A percentile compares a stretch with the other conserved stretches of the same genome.
phyloP scores from a whole-genome alignment of 2,113 vertebrate species.

The Chlorocebus sabaeus region DNA sequence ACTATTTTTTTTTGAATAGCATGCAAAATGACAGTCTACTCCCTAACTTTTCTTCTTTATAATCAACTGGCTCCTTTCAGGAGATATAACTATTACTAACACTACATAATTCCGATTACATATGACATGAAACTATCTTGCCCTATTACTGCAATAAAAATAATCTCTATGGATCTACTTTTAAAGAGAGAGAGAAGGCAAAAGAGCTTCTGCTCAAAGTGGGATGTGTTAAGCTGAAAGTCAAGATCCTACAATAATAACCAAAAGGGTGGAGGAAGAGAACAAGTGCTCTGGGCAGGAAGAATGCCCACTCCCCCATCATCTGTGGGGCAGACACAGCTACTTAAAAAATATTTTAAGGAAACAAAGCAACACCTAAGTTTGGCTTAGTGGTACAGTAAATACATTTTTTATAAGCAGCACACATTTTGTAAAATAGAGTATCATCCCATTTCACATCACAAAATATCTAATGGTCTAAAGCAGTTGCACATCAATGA shows the following conservation, averaged over 20 bases:
- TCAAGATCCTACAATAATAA: background rate
- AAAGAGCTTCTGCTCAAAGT: background rate
- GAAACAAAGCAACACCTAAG: constrained; percentile 2
- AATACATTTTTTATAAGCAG: constrained; percentile 40
- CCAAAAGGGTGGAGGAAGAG: background rate
- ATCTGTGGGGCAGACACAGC: accelerated
- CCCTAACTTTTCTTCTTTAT: constrained; percentile 41
- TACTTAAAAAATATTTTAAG: background rate
- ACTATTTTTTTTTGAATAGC: background rate
- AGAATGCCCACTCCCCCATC: background rate
- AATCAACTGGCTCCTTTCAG: constrained; percentile 14
- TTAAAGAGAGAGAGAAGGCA: constrained; percentile 6
- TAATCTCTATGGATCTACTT: background rate
- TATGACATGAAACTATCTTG: background rate
- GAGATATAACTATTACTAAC: background rate
- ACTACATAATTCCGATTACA: background rate
- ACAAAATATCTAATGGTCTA: background rate
- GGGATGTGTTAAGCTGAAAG: background rate
- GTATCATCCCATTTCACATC: constrained; percentile 8
- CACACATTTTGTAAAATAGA: constrained; percentile 58
- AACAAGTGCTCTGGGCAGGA: background rate
- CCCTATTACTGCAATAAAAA: background rate
- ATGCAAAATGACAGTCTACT: background rate
- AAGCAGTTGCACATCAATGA: constrained; percentile 23
- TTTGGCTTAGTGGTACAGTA: background rate